These are phyloP conservation scores for Elysia crispata DNA, from an alignment of 2,888 invertebrate species.

Conservation along the genomic window DNA sequence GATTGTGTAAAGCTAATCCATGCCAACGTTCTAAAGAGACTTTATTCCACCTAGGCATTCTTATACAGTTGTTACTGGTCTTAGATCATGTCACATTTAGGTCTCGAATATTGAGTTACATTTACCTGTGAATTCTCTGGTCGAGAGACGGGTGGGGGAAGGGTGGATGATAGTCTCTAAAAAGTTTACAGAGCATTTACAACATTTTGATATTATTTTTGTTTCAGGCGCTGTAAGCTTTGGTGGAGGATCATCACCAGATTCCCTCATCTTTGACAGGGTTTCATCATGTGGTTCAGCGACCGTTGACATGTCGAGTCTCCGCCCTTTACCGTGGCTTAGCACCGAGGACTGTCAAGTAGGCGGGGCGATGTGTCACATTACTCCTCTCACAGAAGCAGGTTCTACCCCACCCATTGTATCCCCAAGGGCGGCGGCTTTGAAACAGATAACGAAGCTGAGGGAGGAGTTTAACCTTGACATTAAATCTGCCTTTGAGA, in stretches of 20 bases:
- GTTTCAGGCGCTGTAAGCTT: neutral
- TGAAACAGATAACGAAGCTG: conserved; percentile 36
- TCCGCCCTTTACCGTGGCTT: conserved; percentile 31
- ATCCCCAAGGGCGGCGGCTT: conserved; percentile 37
- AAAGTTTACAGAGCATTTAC: neutral
- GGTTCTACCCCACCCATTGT: neutral
- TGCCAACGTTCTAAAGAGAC: no score
- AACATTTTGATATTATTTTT: neutral
- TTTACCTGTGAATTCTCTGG: no score
- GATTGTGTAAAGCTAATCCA: no score
- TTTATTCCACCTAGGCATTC: no score
- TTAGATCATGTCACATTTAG: no score
- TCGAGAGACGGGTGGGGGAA: neutral
- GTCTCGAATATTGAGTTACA: no score
- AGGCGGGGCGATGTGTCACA: conserved; percentile 39
- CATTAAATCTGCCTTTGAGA: conserved; percentile 47
- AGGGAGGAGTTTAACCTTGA: conserved; percentile 27
- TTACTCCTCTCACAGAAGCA: neutral
- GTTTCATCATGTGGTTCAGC: conserved; percentile 9
- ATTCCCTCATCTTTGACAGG: conserved; percentile 30
- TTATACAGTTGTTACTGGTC: no score
- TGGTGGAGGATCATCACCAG: neutral
- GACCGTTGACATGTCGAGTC: conserved; percentile 1
- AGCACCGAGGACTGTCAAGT: neutral
- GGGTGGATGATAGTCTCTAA: neutral